These are phyloP conservation scores for Nesogale talazaci DNA, from an alignment of 2,113 vertebrate species.

Conservation along the genomic window DNA sequence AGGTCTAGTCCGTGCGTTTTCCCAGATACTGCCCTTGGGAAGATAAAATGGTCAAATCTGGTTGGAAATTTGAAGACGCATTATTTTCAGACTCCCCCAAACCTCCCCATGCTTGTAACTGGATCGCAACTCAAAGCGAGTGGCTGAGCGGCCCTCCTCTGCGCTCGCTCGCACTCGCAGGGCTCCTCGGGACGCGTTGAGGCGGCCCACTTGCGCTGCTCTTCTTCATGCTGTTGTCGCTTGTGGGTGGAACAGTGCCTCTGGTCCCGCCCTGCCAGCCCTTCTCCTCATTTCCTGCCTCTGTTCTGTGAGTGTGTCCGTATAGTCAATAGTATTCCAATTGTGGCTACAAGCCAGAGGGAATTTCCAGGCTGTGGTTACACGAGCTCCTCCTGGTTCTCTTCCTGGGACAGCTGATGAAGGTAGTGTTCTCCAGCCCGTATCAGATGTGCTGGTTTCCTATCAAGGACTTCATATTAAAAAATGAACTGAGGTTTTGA, in stretches of 20 bases:
- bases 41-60: too few species aligned
- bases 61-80: too few species aligned
- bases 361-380: fast-evolving
- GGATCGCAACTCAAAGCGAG: too few species aligned
- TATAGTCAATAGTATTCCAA: fast-evolving
- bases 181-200: too few species aligned
- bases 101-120: too few species aligned
- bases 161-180: too few species aligned
- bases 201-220: not conserved
- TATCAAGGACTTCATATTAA: not conserved
- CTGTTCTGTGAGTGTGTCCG: not conserved
- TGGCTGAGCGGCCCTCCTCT: too few species aligned
- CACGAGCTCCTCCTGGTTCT: not conserved
- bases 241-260: not conserved
- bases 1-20: too few species aligned
- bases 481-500: not conserved
- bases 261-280: not conserved
- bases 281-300: not conserved
- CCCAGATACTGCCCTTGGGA: too few species aligned
- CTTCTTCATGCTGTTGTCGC: not conserved
- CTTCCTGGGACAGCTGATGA: not conserved
- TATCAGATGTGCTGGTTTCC: not conserved
- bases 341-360: not conserved
- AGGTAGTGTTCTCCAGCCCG: not conserved
- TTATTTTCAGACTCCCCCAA: too few species aligned